Evolutionary conservation across 2,113 vertebrate species (phyloP).

Genomic region (Ifrita kowaldi): DNA sequence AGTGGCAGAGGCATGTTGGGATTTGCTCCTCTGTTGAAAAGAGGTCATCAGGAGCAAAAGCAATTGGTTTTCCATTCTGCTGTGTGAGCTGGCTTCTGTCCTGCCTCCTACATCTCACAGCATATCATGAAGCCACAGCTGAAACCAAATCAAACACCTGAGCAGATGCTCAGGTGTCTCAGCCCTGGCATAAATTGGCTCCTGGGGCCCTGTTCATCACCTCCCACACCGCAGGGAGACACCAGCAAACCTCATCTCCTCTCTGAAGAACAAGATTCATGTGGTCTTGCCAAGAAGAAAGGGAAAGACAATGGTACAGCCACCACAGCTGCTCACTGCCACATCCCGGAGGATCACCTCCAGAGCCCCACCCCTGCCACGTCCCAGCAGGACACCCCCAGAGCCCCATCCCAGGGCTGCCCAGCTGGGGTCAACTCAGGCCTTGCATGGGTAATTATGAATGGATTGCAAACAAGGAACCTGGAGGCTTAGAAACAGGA

Average conservation of each 20-base stretch:
- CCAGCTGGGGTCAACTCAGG: not conserved
- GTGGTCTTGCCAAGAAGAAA: not conserved
- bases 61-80: not conserved
- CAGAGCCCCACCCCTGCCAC: not conserved
- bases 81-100: not conserved
- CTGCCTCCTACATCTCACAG: not conserved
- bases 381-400: not conserved
- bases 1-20: not conserved
- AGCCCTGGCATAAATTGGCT: not conserved
- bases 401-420: not conserved
- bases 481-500: not conserved
- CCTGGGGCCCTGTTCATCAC: not conserved
- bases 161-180: not conserved
- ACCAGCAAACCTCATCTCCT: not conserved
- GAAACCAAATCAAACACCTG: not conserved
- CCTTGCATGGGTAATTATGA: rapidly evolving
- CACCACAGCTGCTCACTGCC: not conserved
- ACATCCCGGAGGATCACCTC: too few species aligned
- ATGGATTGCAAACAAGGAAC: not conserved
- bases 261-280: not conserved
- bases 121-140: not conserved
- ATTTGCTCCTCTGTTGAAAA: not conserved
- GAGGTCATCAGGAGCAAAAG: not conserved
- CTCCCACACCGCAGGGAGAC: not conserved
- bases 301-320: not conserved